These are phyloP conservation scores for Calonectris borealis DNA, from an alignment of 2,113 vertebrate species.

Conservation along the genomic window DNA sequence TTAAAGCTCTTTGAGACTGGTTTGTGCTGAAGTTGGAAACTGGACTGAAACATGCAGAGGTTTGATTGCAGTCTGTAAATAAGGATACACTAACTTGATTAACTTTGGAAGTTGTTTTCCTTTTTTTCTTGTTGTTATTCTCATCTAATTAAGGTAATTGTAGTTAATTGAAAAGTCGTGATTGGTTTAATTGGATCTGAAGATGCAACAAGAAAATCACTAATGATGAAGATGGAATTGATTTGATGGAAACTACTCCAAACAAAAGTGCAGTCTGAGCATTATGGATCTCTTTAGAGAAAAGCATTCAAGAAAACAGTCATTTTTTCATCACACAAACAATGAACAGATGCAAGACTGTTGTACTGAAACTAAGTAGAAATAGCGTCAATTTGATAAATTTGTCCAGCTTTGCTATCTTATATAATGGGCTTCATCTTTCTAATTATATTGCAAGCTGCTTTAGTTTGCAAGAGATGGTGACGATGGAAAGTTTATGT, in stretches of 20 bases:
- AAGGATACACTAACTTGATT: conserved; percentile 51
- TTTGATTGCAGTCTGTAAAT: conserved; percentile 43
- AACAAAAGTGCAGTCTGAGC: background rate
- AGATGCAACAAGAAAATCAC: conserved; percentile 51
- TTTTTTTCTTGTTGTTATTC: conserved; percentile 41
- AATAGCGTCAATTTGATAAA: background rate
- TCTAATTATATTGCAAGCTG: background rate
- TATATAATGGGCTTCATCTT: background rate
- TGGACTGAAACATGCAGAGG: background rate
- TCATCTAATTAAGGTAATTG: conserved; percentile 61
- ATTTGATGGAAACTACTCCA: conserved; percentile 18
- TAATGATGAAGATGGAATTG: conserved; percentile 25
- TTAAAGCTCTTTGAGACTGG: background rate
- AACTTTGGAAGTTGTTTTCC: conserved; percentile 31
- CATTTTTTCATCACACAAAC: background rate
- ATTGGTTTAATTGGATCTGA: conserved; percentile 56
- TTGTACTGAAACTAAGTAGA: background rate
- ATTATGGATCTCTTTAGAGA: background rate
- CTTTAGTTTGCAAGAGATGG: background rate
- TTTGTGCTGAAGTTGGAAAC: background rate
- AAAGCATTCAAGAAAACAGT: background rate
- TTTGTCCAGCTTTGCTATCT: background rate
- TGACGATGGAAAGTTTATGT: background rate
- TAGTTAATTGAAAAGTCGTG: conserved; percentile 59
- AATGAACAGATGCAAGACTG: background rate